Conservation (phyloP, 1,140 invertebrate genomes). For the Cherax destructor region DNA sequence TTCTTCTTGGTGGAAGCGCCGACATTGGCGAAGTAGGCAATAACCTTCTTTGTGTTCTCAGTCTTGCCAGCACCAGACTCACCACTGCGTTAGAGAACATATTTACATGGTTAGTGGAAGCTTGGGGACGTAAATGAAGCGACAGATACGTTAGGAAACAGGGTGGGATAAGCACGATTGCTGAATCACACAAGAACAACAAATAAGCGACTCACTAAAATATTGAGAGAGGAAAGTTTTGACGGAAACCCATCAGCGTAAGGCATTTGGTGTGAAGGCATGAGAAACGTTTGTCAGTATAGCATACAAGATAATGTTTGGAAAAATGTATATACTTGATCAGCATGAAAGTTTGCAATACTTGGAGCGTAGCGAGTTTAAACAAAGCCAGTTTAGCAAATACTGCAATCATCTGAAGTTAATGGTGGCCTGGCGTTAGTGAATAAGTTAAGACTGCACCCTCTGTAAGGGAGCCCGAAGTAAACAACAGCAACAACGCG, state of each 20-base stretch:
- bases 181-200: slow-evolving; percentile 8
- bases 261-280: neutral
- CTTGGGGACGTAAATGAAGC: slow-evolving; percentile 19
- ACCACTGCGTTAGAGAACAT: slow-evolving; percentile 81
- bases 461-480: neutral
- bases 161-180: neutral
- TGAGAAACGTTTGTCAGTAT: neutral
- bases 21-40: slow-evolving; percentile 97
- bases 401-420: neutral
- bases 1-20: slow-evolving; percentile 82
- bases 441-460: neutral
- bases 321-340: neutral
- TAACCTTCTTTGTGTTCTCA: slow-evolving; percentile 99
- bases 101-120: slow-evolving; percentile 46
- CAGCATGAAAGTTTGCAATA: neutral
- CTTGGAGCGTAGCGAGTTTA: neutral
- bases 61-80: slow-evolving; percentile 99
- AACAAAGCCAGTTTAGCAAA: neutral
- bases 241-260: neutral
- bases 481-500: neutral
- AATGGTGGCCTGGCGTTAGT: slow-evolving; percentile 6
- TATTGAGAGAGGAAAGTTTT: neutral
- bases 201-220: neutral
- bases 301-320: neutral
- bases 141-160: neutral